phyloP scores from a whole-genome alignment of 2,888 invertebrate genomes.

The Strigamia crassipes region DNA sequence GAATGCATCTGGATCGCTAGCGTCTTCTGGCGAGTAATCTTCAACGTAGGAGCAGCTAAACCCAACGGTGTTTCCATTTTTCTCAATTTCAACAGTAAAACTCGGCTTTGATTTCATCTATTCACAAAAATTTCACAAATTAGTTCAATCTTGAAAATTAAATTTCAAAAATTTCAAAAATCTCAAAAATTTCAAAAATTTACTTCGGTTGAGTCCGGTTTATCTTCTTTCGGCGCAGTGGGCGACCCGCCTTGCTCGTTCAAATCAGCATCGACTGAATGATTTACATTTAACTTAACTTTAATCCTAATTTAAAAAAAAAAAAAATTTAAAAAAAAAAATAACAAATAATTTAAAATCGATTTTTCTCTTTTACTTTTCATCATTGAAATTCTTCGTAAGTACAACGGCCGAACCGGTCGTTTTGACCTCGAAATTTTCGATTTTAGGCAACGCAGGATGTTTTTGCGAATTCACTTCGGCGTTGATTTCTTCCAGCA shows the following conservation, averaged over 20 bases:
- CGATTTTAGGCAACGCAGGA: conserved; percentile 74
- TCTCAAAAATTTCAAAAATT: not conserved
- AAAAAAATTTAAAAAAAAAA: not conserved
- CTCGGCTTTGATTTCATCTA: conserved; percentile 85
- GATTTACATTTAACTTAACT: conserved; percentile 89
- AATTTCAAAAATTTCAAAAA: not conserved
- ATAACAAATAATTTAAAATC: not conserved
- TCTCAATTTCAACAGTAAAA: conserved; percentile 84
- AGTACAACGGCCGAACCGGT: conserved; percentile 85
- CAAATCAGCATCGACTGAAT: conserved; percentile 89
- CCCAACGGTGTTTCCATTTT: conserved; percentile 74
- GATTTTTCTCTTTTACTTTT: conserved; percentile 64
- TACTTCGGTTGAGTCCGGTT: conserved; percentile 73
- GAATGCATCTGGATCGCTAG: conserved; percentile 58
- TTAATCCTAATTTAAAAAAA: conserved; percentile 68
- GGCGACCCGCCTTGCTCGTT: conserved; percentile 69
- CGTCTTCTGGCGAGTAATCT: conserved; percentile 61
- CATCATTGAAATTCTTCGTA: conserved; percentile 61
- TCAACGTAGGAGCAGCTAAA: conserved; percentile 81
- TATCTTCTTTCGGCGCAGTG: conserved; percentile 64
- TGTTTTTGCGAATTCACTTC: conserved; percentile 79
- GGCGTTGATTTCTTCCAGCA: conserved; percentile 89
- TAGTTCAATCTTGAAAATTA: too few relatives aligned
- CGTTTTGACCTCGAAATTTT: conserved; percentile 78
- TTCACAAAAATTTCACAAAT: too few relatives aligned